Evolutionary conservation across 2,797 vertebrate genomes (phyloP).

Genomic region (Buphagus erythrorhynchus): DNA sequence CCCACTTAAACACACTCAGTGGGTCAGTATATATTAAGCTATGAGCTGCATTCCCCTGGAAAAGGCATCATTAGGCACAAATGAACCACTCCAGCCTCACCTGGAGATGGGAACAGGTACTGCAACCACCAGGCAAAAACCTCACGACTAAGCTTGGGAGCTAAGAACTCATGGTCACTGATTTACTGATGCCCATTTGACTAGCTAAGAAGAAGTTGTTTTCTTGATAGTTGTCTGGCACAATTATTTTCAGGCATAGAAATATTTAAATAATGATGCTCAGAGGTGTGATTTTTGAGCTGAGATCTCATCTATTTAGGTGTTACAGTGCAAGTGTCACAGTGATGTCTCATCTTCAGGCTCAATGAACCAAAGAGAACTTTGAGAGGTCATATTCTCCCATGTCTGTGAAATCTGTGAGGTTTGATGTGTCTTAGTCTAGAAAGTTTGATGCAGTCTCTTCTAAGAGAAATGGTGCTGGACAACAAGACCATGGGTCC

Average conservation of each 20-base stretch:
- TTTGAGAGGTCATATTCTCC: neutral
- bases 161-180: neutral
- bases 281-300: neutral
- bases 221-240: neutral
- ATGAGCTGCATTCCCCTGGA: constrained; percentile 2
- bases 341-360: neutral
- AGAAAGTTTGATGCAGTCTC: neutral
- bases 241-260: constrained; percentile 13
- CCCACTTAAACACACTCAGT: constrained; percentile 44
- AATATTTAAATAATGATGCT: constrained; percentile 38
- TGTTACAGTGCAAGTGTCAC: neutral
- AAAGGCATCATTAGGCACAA: neutral
- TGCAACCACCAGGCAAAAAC: neutral
- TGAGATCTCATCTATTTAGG: neutral
- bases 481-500: neutral
- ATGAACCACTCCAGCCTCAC: neutral
- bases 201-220: neutral
- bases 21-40: constrained; percentile 23
- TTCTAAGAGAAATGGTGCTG: neutral
- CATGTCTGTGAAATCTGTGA: neutral
- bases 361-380: neutral
- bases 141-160: neutral
- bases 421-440: neutral
- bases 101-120: neutral
- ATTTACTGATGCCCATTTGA: neutral